A percentile compares a stretch with the other conserved stretches of the same genome.
These are phyloP conservation scores for Penaeus chinensis DNA, from an alignment of 1,140 invertebrate genomes.

Conservation along the genomic window DNA sequence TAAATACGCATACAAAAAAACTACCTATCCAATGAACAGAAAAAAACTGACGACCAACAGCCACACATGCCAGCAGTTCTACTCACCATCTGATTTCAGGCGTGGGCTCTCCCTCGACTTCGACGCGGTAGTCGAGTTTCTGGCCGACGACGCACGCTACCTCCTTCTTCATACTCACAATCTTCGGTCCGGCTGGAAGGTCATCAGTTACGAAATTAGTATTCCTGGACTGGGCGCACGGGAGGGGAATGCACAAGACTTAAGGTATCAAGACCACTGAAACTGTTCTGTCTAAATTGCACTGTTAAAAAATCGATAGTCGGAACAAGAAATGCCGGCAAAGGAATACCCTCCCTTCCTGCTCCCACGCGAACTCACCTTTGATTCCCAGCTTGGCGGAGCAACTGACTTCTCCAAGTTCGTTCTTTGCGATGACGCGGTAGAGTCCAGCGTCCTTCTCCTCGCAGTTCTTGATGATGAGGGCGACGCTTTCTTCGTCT, in stretches of 20 bases:
- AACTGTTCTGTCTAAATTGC: slow-evolving; percentile 73
- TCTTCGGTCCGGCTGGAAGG: slow-evolving; percentile 78
- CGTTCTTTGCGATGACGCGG: slow-evolving; percentile 85
- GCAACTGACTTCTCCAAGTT: slow-evolving; percentile 84
- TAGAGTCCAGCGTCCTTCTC: slow-evolving; percentile 87
- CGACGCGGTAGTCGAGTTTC: slow-evolving; percentile 71
- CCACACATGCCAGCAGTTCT: too few species aligned
- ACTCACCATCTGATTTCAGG: slow-evolving; percentile 83
- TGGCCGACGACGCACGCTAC: slow-evolving; percentile 80
- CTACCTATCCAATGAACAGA: too few species aligned
- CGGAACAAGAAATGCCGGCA: neutral
- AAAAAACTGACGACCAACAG: too few species aligned
- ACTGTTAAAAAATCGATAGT: neutral
- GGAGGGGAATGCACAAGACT: too few species aligned
- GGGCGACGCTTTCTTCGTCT: slow-evolving; percentile 89
- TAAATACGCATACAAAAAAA: too few species aligned
- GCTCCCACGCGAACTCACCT: slow-evolving; percentile 67
- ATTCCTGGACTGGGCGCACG: too few species aligned
- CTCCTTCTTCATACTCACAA: slow-evolving; percentile 79
- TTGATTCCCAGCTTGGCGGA: slow-evolving; percentile 83
- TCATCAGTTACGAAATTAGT: too few species aligned
- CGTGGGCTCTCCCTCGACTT: slow-evolving; percentile 85
- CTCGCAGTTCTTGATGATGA: slow-evolving; percentile 90
- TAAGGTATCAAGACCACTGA: too few species aligned
- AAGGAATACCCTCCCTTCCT: neutral